A percentile compares a stretch with the other conserved stretches of the same genome.
phyloP scores from a whole-genome alignment of 2,797 vertebrate genomes.

The Cryptoblepharus egeriae region DNA sequence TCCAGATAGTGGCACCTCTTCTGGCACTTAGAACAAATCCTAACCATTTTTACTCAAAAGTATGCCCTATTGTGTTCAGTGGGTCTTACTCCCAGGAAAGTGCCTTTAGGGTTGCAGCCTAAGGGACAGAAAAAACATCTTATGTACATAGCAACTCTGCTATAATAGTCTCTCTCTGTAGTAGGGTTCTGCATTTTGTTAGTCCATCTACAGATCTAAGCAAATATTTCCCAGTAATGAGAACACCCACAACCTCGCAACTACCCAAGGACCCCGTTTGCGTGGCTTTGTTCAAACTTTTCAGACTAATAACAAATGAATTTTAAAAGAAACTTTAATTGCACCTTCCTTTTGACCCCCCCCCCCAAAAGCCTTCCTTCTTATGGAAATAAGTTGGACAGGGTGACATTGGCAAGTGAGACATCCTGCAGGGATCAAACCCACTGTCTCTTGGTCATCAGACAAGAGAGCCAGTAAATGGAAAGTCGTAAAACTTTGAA shows the following conservation, averaged over 20 bases:
- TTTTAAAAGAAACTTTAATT: constrained; percentile 30
- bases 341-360: not conserved
- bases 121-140: not conserved
- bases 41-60: too few relatives aligned
- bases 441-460: constrained; percentile 12
- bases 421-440: constrained; percentile 32
- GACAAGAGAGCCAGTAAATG: not conserved
- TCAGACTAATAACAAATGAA: constrained; percentile 23
- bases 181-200: not conserved
- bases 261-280: not conserved
- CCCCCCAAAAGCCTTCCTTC: not conserved
- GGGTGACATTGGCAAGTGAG: constrained; percentile 4
- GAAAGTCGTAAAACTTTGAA: constrained; percentile 23
- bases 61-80: too few relatives aligned
- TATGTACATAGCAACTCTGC: too few relatives aligned
- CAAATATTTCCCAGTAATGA: not conserved
- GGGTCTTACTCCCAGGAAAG: too few relatives aligned
- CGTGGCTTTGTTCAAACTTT: constrained; percentile 34
- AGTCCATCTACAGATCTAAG: not conserved
- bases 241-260: not conserved
- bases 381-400: constrained; percentile 8
- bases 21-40: too few relatives aligned
- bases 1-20: too few relatives aligned
- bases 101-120: too few relatives aligned
- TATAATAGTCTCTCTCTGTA: not conserved